Evolutionary conservation across 2,113 vertebrate species (phyloP).

Genomic region (Poeciliopsis retropinna): DNA sequence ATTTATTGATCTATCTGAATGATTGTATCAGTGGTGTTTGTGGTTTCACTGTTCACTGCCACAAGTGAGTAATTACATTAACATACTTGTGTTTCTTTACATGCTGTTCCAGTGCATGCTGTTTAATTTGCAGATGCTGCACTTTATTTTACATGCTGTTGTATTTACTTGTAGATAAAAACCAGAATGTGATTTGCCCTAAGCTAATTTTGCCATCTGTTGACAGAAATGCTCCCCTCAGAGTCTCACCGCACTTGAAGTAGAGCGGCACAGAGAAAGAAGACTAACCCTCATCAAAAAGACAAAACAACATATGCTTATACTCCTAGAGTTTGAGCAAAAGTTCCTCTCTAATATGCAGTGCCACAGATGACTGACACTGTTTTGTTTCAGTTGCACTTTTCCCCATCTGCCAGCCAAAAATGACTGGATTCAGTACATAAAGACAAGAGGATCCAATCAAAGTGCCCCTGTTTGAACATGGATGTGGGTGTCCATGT

Average conservation of each 20-base stretch:
- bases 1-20: not conserved
- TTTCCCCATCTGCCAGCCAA: constrained; percentile 84
- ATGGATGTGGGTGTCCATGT: constrained; percentile 42
- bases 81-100: constrained; percentile 29
- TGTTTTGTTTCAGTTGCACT: constrained; percentile 80
- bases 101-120: constrained; percentile 33
- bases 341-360: constrained; percentile 76
- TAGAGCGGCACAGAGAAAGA: constrained; percentile 67
- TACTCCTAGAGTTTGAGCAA: constrained; percentile 69
- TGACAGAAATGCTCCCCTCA: constrained; percentile 53
- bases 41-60: constrained; percentile 15
- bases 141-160: constrained; percentile 50
- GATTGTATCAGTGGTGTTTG: constrained; percentile 24
- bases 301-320: constrained; percentile 81
- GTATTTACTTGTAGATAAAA: constrained; percentile 58
- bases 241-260: constrained; percentile 51
- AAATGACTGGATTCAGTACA: constrained; percentile 77
- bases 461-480: constrained; percentile 49
- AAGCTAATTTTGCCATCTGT: constrained; percentile 70
- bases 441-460: constrained; percentile 74
- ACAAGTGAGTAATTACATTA: constrained; percentile 47
- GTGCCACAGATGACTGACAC: constrained; percentile 85
- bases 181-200: constrained; percentile 61
- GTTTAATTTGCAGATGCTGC: constrained; percentile 47
- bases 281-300: constrained; percentile 69